Base-by-base conservation (phyloP, 2,888 invertebrate species). In the Dynastes maya region DNA sequence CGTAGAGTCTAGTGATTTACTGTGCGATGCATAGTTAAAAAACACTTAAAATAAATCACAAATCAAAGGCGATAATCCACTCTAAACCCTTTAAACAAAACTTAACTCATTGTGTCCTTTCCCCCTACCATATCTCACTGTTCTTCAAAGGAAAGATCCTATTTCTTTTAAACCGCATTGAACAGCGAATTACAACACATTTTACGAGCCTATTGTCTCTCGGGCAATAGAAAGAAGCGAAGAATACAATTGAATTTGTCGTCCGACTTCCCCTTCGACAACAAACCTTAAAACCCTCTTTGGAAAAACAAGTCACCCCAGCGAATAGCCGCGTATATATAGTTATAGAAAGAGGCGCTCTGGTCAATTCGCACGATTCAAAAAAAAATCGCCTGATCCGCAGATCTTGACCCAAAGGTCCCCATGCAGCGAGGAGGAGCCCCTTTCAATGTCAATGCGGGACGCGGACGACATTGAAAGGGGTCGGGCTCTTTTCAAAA, bases 331-430 rank as follows among this genome's bases (percentile, higher is more conserved):
- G 32, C 32, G 13, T 55, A 55, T 8, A 16, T 22, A 16, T 55
- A 55, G 55, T 2, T 1, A 11, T 45, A 8, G 8, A 45, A 55
- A 55, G 55, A 22, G n/a, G 55, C 55, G 22, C 55, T 16, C 22
- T 55, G 55, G 55, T 55, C 55, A 55, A 55, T 55, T 55, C 55
- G 55, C 55, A 55, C 55, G 55, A 55, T 5, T 55, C 55, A n/a
- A 22, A 55, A 55, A 55, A 55, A 55, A 55, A 55, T 55, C 55
- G 55, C 22, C 55, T 16, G 55, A 55, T 55, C 55, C 55, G 16
- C 55, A 22, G 55, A 55, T 55, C 55, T 55, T 55, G 22, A 55
- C 55, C 55, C 22, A 22, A 55, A 55, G 22, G 55, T 55, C 22
- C 45, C 45, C 45, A 8, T 8, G 11, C 45, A 8, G 55, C 55